phyloP scores from a whole-genome alignment of 2,888 invertebrate species.

The Drosophila koepferae region DNA sequence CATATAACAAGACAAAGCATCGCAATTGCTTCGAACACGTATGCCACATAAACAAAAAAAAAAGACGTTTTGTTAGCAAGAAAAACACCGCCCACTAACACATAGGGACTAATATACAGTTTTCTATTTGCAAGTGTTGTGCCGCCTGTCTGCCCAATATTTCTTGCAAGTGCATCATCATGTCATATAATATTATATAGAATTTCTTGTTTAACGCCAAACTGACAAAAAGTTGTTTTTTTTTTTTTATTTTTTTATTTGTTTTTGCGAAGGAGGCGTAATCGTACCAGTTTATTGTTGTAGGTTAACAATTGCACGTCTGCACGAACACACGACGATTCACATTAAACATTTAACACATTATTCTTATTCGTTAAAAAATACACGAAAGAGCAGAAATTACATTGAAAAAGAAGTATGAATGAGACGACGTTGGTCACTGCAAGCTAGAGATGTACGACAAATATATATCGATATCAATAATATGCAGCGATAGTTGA shows the following conservation, averaged over 20 bases:
- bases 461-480: constrained; percentile 24
- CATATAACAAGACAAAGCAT: constrained; percentile 18
- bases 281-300: constrained; percentile 61
- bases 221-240: constrained; percentile 32
- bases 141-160: not conserved
- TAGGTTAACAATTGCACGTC: constrained; percentile 62
- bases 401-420: constrained; percentile 67
- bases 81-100: constrained; percentile 64
- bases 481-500: constrained; percentile 16
- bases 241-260: constrained; percentile 1
- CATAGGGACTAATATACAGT: constrained; percentile 13
- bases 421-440: constrained; percentile 57
- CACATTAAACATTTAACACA: constrained; percentile 61
- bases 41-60: constrained; percentile 67
- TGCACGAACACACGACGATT: constrained; percentile 66
- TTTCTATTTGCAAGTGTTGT: constrained; percentile 12
- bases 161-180: constrained; percentile 15
- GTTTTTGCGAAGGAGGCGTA: constrained; percentile 22
- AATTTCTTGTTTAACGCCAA: constrained; percentile 15
- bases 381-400: constrained; percentile 61
- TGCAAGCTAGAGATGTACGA: constrained; percentile 46
- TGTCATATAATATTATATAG: constrained; percentile 14
- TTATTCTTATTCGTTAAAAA: constrained; percentile 65
- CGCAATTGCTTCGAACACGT: constrained; percentile 59
- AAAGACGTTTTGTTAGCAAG: constrained; percentile 36